A percentile compares a stretch with the other conserved stretches of the same genome.
Evolutionary conservation across 2,797 vertebrate genomes (phyloP).

Genomic region (Sebastes oblongus): DNA sequence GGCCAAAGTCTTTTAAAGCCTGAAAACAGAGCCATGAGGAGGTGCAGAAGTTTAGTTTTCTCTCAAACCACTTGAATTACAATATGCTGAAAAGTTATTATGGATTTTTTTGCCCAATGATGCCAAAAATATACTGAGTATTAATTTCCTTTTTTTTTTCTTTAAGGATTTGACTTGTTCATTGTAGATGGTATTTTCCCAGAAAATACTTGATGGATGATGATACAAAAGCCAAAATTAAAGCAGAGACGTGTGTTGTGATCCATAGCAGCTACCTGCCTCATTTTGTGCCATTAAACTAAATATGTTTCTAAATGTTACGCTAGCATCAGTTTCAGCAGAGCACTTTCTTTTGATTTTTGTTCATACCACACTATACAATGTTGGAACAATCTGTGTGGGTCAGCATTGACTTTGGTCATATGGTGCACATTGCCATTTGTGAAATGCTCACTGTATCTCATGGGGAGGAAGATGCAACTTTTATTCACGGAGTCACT

Average conservation of each 20-base stretch:
- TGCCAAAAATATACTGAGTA: not conserved
- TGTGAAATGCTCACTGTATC: not conserved
- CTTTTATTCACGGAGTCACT: not conserved
- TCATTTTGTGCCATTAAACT: not conserved
- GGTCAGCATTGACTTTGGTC: not conserved
- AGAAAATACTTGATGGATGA: not conserved
- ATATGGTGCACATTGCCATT: not conserved
- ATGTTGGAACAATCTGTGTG: not conserved
- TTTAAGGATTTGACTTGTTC: not conserved
- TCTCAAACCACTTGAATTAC: no score
- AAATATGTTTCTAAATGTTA: constrained; percentile 12
- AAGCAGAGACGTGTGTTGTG: not conserved
- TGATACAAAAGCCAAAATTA: not conserved
- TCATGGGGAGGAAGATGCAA: not conserved
- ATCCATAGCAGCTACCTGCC: not conserved
- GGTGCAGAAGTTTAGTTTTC: no score
- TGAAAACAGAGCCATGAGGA: no score
- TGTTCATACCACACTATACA: not conserved
- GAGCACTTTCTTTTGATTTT: not conserved
- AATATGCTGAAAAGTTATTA: no score
- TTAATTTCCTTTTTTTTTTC: not conserved
- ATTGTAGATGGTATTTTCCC: not conserved
- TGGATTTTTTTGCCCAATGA: no score
- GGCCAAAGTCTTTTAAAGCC: no score
- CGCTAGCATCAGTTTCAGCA: not conserved